phyloP scores from a whole-genome alignment of 2,113 vertebrate species.

The Oenanthe melanoleuca region DNA sequence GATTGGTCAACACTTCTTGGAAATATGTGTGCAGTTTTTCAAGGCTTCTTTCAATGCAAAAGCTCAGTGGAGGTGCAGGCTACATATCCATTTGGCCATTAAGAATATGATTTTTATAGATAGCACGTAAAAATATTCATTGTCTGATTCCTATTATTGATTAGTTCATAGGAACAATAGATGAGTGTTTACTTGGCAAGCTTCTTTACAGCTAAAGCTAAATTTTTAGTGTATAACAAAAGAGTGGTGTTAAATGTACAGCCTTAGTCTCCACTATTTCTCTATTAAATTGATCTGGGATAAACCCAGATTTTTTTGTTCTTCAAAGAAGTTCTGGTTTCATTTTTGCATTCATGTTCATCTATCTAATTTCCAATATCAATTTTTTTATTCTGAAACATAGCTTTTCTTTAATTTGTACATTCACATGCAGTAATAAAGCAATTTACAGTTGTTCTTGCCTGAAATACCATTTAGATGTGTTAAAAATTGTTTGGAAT shows the following conservation, averaged over 20 bases:
- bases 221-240: background rate
- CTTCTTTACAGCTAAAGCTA: background rate
- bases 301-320: background rate
- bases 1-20: background rate
- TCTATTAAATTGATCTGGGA: background rate
- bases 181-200: background rate
- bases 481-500: background rate
- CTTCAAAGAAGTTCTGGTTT: background rate
- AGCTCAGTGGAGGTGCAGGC: background rate
- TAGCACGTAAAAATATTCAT: background rate
- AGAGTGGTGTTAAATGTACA: background rate
- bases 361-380: background rate
- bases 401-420: background rate
- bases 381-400: background rate
- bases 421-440: background rate
- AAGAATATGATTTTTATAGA: background rate
- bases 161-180: background rate
- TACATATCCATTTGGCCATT: background rate
- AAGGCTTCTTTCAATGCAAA: background rate
- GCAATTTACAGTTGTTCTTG: background rate
- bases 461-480: background rate
- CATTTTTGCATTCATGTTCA: background rate
- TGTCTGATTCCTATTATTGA: background rate
- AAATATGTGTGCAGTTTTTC: background rate
- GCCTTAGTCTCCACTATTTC: background rate